phyloP scores from a whole-genome alignment of 2,888 invertebrate genomes.

The Leistus spinibarbis region DNA sequence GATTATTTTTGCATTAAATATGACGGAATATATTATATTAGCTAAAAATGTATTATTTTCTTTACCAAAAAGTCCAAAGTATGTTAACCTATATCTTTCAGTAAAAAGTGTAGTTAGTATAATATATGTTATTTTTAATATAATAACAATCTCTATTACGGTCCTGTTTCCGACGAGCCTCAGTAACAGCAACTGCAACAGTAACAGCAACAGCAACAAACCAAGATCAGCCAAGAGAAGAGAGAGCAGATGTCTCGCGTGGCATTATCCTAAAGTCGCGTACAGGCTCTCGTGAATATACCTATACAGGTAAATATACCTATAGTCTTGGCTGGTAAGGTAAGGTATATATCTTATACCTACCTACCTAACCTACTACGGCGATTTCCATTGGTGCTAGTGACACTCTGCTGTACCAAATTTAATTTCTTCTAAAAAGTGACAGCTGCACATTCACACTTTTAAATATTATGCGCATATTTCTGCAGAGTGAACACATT shows the following conservation, averaged over 20 bases:
- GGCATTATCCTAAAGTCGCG: background rate
- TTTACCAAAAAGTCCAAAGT: too few species aligned
- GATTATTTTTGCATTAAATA: too few species aligned
- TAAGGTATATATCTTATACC: background rate
- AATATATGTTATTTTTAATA: too few species aligned
- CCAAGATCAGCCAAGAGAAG: background rate
- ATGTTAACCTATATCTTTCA: too few species aligned
- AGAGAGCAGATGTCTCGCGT: slow-evolving; percentile 7
- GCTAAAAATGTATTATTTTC: too few species aligned
- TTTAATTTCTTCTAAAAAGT: slow-evolving; percentile 6
- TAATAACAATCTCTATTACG: background rate
- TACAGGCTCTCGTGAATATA: background rate
- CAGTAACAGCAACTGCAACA: too few species aligned
- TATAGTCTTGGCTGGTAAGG: background rate
- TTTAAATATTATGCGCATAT: background rate
- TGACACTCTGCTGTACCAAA: slow-evolving; percentile 1
- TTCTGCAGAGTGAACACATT: background rate
- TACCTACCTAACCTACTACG: background rate
- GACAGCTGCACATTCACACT: background rate
- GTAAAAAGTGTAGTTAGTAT: too few species aligned
- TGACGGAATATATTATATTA: too few species aligned
- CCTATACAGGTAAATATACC: background rate
- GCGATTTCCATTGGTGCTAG: background rate
- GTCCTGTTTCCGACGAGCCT: background rate
- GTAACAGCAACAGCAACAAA: background rate